phyloP scores from a whole-genome alignment of 2,113 vertebrate genomes.

The Suncus etruscus region DNA sequence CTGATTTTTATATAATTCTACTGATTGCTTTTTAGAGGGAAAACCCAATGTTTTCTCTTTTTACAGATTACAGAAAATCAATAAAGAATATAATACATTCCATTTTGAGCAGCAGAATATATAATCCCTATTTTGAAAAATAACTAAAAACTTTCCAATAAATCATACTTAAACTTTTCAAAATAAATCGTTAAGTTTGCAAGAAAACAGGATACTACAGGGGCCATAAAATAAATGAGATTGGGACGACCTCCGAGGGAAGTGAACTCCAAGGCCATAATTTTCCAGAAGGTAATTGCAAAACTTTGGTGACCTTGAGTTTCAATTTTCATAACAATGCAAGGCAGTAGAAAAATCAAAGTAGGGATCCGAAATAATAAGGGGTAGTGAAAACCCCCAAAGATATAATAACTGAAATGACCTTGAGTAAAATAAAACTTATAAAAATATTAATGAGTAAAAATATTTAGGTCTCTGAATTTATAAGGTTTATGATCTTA shows the following conservation, averaged over 20 bases:
- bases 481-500: too few relatives aligned
- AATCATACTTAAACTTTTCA: background rate
- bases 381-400: too few relatives aligned
- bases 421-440: too few relatives aligned
- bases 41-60: background rate
- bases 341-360: background rate
- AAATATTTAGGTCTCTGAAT: too few relatives aligned
- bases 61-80: constrained; percentile 44
- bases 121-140: background rate
- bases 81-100: constrained; percentile 27
- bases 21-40: constrained; percentile 9
- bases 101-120: background rate
- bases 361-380: too few relatives aligned
- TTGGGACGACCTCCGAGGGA: background rate
- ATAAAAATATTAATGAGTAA: too few relatives aligned
- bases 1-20: constrained; percentile 15
- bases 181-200: background rate
- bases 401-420: too few relatives aligned
- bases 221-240: background rate
- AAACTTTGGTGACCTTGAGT: background rate
- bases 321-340: background rate
- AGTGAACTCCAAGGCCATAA: background rate
- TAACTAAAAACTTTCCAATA: background rate
- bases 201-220: constrained; percentile 33
- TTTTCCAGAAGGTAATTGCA: background rate